Conservation (phyloP, 2,113 vertebrate genomes). For the Lagopus leucura region DNA sequence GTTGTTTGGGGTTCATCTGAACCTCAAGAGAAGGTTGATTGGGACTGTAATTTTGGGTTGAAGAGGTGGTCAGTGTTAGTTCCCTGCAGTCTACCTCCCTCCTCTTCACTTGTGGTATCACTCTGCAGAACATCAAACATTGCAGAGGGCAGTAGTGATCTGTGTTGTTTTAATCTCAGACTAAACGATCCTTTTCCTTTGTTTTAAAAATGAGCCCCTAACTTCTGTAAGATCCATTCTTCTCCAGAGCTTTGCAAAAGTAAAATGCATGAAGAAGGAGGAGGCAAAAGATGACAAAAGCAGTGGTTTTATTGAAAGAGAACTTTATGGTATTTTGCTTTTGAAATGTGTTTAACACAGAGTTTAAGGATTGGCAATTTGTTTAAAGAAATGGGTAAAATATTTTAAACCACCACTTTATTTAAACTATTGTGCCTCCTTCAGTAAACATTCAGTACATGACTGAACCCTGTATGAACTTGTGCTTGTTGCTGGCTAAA, state of each 20-base stretch:
- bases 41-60: neutral
- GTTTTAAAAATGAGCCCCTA: slow-evolving; percentile 54
- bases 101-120: neutral
- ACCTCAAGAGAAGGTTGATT: neutral
- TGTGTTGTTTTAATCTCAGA: slow-evolving; percentile 44
- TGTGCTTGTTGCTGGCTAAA: slow-evolving; percentile 83
- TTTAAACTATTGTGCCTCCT: slow-evolving; percentile 86
- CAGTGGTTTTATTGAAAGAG: slow-evolving; percentile 72
- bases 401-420: slow-evolving; percentile 83
- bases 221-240: slow-evolving; percentile 60
- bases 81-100: neutral
- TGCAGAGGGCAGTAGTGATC: neutral
- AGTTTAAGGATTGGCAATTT: slow-evolving; percentile 83
- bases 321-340: slow-evolving; percentile 77
- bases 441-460: slow-evolving; percentile 85
- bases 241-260: slow-evolving; percentile 58
- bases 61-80: neutral
- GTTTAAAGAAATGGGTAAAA: slow-evolving; percentile 86
- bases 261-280: slow-evolving; percentile 55
- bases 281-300: slow-evolving; percentile 38
- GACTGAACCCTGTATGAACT: slow-evolving; percentile 88
- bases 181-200: slow-evolving; percentile 59
- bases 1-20: slow-evolving; percentile 16
- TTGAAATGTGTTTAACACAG: slow-evolving; percentile 79
- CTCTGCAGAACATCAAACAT: slow-evolving; percentile 23